phyloP scores from a whole-genome alignment of 2,888 invertebrate genomes.

The Phania funesta region DNA sequence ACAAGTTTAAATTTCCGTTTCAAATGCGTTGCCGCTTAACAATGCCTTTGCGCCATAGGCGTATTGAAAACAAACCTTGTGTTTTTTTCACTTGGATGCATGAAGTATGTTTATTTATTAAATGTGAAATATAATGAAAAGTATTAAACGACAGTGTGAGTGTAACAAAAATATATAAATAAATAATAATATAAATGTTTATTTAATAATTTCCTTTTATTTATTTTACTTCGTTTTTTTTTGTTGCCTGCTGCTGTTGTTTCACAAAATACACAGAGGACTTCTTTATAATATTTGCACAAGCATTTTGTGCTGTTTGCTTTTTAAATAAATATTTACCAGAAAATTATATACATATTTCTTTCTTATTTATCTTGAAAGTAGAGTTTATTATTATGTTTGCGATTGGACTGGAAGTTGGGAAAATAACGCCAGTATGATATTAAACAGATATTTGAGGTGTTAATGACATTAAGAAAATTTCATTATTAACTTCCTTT shows the following conservation, averaged over 20 bases:
- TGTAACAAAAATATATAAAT: conserved; percentile 43
- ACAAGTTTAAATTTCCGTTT: conserved; percentile 54
- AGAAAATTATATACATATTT: conserved; percentile 22
- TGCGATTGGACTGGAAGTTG: conserved; percentile 37
- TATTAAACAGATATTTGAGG: neutral
- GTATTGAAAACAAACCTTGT: conserved; percentile 25
- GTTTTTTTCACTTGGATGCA: neutral
- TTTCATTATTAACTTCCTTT: neutral
- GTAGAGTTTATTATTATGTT: conserved; percentile 19
- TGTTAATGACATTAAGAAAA: neutral
- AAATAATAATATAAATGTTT: conserved; percentile 72
- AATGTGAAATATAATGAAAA: conserved; percentile 35
- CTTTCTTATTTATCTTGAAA: conserved; percentile 16
- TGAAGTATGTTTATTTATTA: conserved; percentile 38
- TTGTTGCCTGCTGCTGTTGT: conserved; percentile 14
- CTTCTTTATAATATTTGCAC: conserved; percentile 1
- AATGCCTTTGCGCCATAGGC: conserved; percentile 5
- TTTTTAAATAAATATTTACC: conserved; percentile 43
- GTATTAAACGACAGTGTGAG: conserved; percentile 22
- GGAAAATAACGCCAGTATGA: neutral
- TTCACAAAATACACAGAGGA: conserved; percentile 6
- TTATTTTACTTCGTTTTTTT: conserved; percentile 22
- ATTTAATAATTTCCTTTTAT: conserved; percentile 71
- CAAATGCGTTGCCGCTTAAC: neutral
- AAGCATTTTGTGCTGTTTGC: conserved; percentile 7